These are phyloP conservation scores for Willisornis vidua DNA, from an alignment of 2,113 vertebrate species.

Conservation along the genomic window DNA sequence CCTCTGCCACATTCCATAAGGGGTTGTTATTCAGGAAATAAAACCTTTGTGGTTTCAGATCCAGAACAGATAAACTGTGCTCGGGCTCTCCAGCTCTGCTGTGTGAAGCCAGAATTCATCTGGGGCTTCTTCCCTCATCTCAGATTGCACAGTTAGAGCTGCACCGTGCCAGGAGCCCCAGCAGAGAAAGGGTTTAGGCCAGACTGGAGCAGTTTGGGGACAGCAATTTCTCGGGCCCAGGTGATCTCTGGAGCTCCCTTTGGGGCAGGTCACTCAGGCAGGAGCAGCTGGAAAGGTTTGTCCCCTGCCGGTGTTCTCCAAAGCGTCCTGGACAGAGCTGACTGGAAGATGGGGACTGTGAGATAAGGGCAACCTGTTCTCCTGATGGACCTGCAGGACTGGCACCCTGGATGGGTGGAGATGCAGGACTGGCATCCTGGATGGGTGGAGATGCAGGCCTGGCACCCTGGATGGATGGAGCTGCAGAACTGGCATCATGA, in stretches of 20 bases:
- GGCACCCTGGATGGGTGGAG: too few relatives aligned
- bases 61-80: not conserved
- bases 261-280: too few relatives aligned
- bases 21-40: not conserved
- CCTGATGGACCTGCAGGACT: not conserved
- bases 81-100: not conserved
- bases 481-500: too few relatives aligned
- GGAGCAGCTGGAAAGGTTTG: not conserved
- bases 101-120: not conserved
- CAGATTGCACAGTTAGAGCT: not conserved
- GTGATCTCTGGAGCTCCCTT: not conserved
- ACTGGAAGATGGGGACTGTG: not conserved
- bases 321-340: not conserved
- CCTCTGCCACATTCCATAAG: not conserved
- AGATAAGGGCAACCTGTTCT: accelerated
- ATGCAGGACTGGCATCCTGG: not conserved
- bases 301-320: not conserved
- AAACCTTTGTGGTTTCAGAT: not conserved
- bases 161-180: not conserved
- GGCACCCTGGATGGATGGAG: too few relatives aligned
- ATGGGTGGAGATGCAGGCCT: too few relatives aligned
- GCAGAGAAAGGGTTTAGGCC: not conserved
- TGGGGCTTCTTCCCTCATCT: not conserved
- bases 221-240: not conserved
- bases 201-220: not conserved